Percentiles rank a stretch among this genome's conserved stretches.
Conservation (phyloP, 1,140 invertebrate species). For the Zaprionus tsacasi region DNA sequence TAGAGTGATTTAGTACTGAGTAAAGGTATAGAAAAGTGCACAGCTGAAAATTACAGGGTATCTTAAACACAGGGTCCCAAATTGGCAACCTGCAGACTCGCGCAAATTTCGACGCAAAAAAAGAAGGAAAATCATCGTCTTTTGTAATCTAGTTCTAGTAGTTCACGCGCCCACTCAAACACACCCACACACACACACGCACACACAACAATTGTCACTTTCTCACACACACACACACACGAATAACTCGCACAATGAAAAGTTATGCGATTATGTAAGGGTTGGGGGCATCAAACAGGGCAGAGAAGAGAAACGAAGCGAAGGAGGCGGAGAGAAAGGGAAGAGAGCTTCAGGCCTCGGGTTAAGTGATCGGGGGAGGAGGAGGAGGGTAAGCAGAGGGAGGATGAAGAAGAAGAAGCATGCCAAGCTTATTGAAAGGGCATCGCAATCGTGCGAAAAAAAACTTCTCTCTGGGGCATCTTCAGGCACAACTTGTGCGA, state of each 20-base stretch:
- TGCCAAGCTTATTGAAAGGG: conserved; percentile 23
- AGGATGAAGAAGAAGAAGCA: neutral
- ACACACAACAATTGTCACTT: neutral
- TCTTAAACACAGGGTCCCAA: neutral
- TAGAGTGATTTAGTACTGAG: neutral
- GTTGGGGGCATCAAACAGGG: neutral
- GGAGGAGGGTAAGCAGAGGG: neutral
- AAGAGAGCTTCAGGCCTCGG: conserved; percentile 19
- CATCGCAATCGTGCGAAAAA: conserved; percentile 33
- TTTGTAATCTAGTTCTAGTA: conserved; percentile 56
- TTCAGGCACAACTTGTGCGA: neutral
- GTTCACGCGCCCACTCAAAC: conserved; percentile 47
- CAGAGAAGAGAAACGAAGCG: neutral
- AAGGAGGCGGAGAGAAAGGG: neutral
- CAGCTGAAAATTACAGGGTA: neutral
- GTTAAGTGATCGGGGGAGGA: conserved; percentile 5
- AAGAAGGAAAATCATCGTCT: conserved; percentile 9
- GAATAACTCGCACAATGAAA: conserved; percentile 39
- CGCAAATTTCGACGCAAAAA: neutral
- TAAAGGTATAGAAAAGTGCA: neutral
- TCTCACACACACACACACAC: conserved; percentile 13
- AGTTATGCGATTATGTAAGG: conserved; percentile 58
- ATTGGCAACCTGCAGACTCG: too few relatives aligned
- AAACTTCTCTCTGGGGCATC: conserved; percentile 53
- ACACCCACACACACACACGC: conserved; percentile 25